These are phyloP conservation scores for Ips nitidus DNA, from an alignment of 1,140 invertebrate species.

Conservation along the genomic window DNA sequence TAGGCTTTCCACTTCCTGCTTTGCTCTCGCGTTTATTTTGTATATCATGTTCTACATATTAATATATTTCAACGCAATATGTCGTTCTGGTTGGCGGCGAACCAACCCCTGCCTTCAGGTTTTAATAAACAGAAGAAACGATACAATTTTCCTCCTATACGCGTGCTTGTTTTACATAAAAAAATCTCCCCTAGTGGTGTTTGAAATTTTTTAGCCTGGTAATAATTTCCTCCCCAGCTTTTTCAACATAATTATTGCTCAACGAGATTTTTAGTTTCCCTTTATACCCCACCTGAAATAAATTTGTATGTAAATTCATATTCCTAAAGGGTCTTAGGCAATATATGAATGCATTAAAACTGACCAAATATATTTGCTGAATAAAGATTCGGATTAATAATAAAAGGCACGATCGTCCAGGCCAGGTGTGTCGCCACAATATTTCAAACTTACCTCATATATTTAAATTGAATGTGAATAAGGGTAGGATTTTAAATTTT, in stretches of 20 bases:
- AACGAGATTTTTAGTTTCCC: too few species aligned
- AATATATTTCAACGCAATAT: constrained; percentile 36
- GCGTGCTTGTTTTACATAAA: constrained; percentile 1
- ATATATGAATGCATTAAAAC: too few species aligned
- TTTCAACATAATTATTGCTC: too few species aligned
- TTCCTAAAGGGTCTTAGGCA: too few species aligned
- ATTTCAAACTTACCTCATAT: constrained; percentile 31
- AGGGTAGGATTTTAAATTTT: constrained; percentile 24
- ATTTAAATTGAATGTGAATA: constrained; percentile 30
- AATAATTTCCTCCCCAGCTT: too few species aligned
- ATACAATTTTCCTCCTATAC: constrained; percentile 22
- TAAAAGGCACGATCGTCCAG: too few species aligned
- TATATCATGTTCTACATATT: constrained; percentile 34
- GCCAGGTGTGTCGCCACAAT: constrained; percentile 14
- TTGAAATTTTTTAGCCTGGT: too few species aligned
- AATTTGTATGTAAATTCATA: too few species aligned
- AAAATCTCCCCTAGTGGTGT: neutral
- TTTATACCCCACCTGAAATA: too few species aligned
- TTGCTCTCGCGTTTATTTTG: constrained; percentile 27
- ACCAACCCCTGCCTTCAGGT: constrained; percentile 4
- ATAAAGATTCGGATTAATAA: too few species aligned
- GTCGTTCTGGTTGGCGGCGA: constrained; percentile 11
- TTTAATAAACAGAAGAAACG: constrained; percentile 33
- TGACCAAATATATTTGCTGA: too few species aligned
- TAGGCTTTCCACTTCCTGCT: constrained; percentile 11